These are phyloP conservation scores for Cryptocheilus praepositus DNA, from an alignment of 2,888 invertebrate species.

Conservation along the genomic window DNA sequence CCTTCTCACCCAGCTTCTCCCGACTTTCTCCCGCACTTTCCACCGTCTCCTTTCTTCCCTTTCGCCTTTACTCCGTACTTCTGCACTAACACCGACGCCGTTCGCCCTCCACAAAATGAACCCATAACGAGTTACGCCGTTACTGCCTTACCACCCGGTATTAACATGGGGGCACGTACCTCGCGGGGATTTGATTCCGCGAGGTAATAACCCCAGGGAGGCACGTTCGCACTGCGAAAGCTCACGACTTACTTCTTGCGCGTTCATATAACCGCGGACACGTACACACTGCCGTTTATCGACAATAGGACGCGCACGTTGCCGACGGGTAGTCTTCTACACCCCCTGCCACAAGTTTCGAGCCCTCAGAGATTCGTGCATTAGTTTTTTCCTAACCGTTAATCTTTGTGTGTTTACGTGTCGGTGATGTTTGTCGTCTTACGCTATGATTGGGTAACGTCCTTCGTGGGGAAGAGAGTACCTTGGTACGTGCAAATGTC, in stretches of 20 bases:
- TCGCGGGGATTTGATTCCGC: slow-evolving; percentile 63
- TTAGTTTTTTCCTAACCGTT: no score
- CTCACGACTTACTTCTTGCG: slow-evolving; percentile 49
- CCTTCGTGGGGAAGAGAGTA: no score
- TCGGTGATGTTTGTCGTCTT: no score
- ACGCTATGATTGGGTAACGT: no score
- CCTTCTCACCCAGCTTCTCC: neutral
- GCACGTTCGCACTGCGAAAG: slow-evolving; percentile 58
- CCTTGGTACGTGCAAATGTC: no score
- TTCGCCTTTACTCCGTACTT: slow-evolving; percentile 9
- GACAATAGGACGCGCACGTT: neutral
- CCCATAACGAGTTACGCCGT: slow-evolving; percentile 51
- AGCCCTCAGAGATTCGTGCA: no score
- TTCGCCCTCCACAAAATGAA: slow-evolving; percentile 41
- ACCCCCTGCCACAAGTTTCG: no score
- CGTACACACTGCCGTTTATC: slow-evolving; percentile 10
- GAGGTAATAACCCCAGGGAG: slow-evolving; percentile 61
- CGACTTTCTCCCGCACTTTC: neutral
- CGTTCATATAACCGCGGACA: slow-evolving; percentile 27
- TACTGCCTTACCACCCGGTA: slow-evolving; percentile 44
- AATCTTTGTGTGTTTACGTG: no score
- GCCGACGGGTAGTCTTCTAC: no score
- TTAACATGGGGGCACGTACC: slow-evolving; percentile 62
- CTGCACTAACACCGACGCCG: neutral
- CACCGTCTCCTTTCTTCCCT: neutral